Evolutionary conservation across 2,888 invertebrate genomes (phyloP).

Genomic region (Lithophane leautieri): DNA sequence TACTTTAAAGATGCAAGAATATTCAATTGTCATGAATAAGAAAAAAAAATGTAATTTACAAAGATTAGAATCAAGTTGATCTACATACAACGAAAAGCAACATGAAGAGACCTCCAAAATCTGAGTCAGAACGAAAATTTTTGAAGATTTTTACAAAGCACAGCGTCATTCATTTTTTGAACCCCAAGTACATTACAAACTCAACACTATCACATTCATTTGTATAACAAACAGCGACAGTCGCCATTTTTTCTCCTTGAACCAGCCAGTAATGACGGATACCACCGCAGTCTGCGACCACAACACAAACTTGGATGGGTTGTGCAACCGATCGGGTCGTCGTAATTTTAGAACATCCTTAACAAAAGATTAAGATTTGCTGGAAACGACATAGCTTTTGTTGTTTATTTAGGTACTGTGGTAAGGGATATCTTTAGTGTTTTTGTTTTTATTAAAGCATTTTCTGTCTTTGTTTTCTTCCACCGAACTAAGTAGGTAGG

Average conservation of each 20-base stretch:
- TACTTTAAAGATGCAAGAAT: too few relatives aligned
- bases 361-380: slow-evolving; percentile 22
- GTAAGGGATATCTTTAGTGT: too few relatives aligned
- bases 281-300: slow-evolving; percentile 68
- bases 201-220: slow-evolving; percentile 8
- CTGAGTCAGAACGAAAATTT: neutral
- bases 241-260: slow-evolving; percentile 61
- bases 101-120: neutral
- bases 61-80: too few relatives aligned
- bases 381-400: slow-evolving; percentile 48
- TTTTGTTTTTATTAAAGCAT: too few relatives aligned
- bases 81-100: neutral
- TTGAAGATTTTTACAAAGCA: neutral
- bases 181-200: neutral
- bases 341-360: slow-evolving; percentile 67
- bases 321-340: slow-evolving; percentile 70
- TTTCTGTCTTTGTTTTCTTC: too few relatives aligned
- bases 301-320: slow-evolving; percentile 70
- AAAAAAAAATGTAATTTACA: too few relatives aligned
- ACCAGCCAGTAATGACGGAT: slow-evolving; percentile 64
- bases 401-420: slow-evolving; percentile 2
- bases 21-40: too few relatives aligned
- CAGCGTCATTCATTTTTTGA: neutral
- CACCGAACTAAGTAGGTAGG: too few relatives aligned
- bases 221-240: slow-evolving; percentile 2